Evolutionary conservation across 2,888 invertebrate species (phyloP), one percentile per base, ranked within the genome.

Genomic region (Ophion obscuratus): DNA sequence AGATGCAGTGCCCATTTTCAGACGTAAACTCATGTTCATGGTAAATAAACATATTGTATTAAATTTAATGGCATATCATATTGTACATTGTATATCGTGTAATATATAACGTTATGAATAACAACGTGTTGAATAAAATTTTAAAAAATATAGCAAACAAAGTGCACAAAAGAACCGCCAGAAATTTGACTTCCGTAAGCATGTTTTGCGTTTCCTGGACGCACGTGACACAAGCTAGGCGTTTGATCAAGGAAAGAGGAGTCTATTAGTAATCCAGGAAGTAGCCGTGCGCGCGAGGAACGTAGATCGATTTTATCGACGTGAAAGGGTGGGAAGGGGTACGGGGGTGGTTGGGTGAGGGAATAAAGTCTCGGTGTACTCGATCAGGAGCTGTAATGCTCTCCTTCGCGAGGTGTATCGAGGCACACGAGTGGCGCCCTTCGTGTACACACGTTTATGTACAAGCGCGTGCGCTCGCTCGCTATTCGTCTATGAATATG

Each of bases 311-410:
- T 77, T 77, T 31, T 9, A 77, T 77, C 77, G 67, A 71, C 62
- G 71, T 67, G 14, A 27, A 67, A 40, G 27, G 40, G 53, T 17
- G 53, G 11, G 17, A 53, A 53, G 53, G 53, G 14, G 53, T 17
- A 53, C 11, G 14, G 53, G 53, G 53, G 14, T 53, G 53, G 53
- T 0, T 44, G 64, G 47, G 66, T n/a, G 67, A 73, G 81, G 66
- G 59, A 76, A 59, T 68, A 59, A 78, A 79, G 70, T 40, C 66
- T 17, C 67, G 73, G 31, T 83, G 85, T 81, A 88, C 88, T 90
- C 88, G 89, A 88, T 90, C 89, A 89, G 87, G 87, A 83, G 88
- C 83, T 85, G 61, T 74, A 88, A 88, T 87, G 89, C 64, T 53
- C 88, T 83, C 74, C 47, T 78, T 78, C 36, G 20, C 27, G 44